Base-by-base conservation (phyloP, 2,113 vertebrate genomes). In the Mungos mungo region DNA sequence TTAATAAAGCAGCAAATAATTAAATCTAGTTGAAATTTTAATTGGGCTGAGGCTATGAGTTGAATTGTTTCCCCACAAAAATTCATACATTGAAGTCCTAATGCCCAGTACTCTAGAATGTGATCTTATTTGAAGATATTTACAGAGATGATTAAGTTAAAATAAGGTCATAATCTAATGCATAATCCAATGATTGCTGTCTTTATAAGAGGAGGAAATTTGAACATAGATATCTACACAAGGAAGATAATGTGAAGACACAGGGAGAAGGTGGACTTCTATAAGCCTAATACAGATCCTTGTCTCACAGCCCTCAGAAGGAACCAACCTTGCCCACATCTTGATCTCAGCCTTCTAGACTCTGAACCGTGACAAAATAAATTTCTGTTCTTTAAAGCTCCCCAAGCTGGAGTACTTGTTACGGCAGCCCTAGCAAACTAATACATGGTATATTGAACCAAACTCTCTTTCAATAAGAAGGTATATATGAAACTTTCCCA, bases 21-120 rank as follows among this genome's bases (percentile, higher is more conserved):
- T 76, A 16, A 68, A 88, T 35, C 72, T 86, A 90, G 18, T 25
- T 89, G 82, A 95, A 72, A 83, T 79, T 90, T 95, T 94, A 86
- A 89, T 18, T 86, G 71, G n/a, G 57, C 2, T 81, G 14, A 12
- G 86, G 21, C 85, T 90, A 93, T 2, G 3, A 87, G 31, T 38
- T 41, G n/a, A 90, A 95, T 3, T 52, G 45, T 16, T 91, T 89
- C 13, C 19, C 1, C 50, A 89, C 15, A 90, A 95, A 96, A 82
- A 82, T 77, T 57, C 7, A 7, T 16, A 84, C 41, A 31, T 9
- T 57, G 31, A 90, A 80, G n/a, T 57, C 35, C 79, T 94, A 91
- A 88, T 3, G 2, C 16, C 38, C 9, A 82, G 41, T 63, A 47
- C 18, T 19, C 33, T 19, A 38, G 31, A 82, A 57, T 54, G 16